Evolutionary conservation across 2,888 invertebrate species (phyloP).

Genomic region (Ornithoptera priamus): DNA sequence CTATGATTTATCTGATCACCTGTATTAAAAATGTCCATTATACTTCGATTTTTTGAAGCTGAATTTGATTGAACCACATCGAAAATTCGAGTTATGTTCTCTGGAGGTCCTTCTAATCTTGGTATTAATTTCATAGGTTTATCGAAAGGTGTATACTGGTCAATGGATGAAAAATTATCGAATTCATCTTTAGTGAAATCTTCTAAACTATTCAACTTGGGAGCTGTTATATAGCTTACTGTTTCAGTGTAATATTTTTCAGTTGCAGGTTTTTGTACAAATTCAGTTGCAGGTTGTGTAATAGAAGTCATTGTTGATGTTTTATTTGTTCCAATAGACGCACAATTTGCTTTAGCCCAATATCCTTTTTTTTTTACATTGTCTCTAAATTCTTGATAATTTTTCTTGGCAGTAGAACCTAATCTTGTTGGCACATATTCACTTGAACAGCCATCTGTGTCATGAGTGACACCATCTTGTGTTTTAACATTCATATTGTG

Average conservation of each 20-base stretch:
- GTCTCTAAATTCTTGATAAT: constrained; percentile 73
- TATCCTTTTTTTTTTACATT: constrained; percentile 69
- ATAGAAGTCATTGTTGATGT: constrained; percentile 35
- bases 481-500: constrained; percentile 60
- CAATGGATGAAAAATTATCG: constrained; percentile 38
- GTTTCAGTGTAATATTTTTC: constrained; percentile 27
- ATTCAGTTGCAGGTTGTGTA: constrained; percentile 26
- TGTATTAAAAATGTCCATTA: constrained; percentile 67
- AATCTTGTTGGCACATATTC: constrained; percentile 75
- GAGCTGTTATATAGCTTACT: constrained; percentile 33
- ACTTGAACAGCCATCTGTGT: constrained; percentile 61
- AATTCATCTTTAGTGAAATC: constrained; percentile 54
- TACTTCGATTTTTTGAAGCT: constrained; percentile 60
- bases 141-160: constrained; percentile 53
- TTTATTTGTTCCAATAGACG: constrained; percentile 45
- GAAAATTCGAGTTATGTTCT: constrained; percentile 52
- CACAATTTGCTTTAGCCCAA: constrained; percentile 72
- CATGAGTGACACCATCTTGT: constrained; percentile 42
- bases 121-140: constrained; percentile 37
- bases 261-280: constrained; percentile 15
- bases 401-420: constrained; percentile 65
- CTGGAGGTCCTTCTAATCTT: constrained; percentile 33
- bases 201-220: constrained; percentile 28
- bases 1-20: constrained; percentile 43
- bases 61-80: constrained; percentile 60